Base-by-base conservation (phyloP, 23 tunicate species). In the Phallusia fumigata region DNA sequence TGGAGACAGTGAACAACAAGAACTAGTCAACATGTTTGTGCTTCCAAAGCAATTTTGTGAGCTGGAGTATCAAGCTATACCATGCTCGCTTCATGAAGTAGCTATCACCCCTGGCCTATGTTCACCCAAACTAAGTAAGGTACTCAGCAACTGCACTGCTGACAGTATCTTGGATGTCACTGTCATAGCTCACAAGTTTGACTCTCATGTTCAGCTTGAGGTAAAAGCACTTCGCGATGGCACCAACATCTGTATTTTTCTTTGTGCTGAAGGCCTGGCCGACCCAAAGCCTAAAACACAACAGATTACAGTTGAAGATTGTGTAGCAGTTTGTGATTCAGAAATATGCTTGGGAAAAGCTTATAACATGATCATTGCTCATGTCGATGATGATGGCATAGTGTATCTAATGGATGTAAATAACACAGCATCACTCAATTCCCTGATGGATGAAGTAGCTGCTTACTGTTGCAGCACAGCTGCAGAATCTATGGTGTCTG, bases 1-100 rank as follows among this genome's bases (percentile, higher is more conserved):
- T 79, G 92, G 92, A 0, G 80, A 83, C 50, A 35, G n/a, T 34
- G 92, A 88, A 75, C 79, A 79, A 73, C 85, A 88, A 73, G 83
- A 65, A 30, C 31, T 78, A 11, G 36, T 50, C 12, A 35, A 81
- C 22, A 34, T 88, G 36, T 83, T 65, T 79, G 32, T 36, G 24
- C 83, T 88, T 36, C 80, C 84, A 34, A 65, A 83, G 19, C 34
- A 79, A 32, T 83, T 88, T 40, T 73, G 87, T 32, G 36, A 45
- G 24, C 53, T 88, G 0, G 77, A 77, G 13, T 88, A 74, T 64
- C 92, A 88, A 52, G 92, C 92, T 21, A 45, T 88, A 16, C 40
- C 69, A 19, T 88, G 92, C 77, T 0, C 52, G 31, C 79, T 88
- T 13, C 36, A 79, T 47, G 80, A 83, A 33, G 49, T 88, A 10